phyloP scores from a whole-genome alignment of 2,113 vertebrate species.

The Cinclus cinclus region DNA sequence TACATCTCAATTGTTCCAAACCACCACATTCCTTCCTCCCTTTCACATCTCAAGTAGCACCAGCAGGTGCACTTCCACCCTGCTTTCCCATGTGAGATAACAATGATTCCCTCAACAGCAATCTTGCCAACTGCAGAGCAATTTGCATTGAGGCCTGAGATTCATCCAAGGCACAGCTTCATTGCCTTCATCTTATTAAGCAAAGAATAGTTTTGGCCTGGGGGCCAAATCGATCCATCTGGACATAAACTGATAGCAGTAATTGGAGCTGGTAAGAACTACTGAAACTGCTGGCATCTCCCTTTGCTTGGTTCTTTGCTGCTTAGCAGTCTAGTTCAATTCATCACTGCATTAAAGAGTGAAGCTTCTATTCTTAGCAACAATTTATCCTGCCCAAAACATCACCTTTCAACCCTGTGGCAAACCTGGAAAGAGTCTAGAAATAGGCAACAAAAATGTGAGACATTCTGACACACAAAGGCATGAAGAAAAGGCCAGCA shows the following conservation, averaged over 20 bases:
- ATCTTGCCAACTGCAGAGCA: background rate
- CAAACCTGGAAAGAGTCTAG: conserved; percentile 18
- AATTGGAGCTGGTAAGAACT: background rate
- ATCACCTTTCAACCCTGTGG: background rate
- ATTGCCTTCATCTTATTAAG: background rate
- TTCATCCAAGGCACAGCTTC: background rate
- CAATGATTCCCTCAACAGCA: background rate
- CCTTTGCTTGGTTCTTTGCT: background rate
- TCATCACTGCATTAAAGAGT: background rate
- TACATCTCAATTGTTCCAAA: background rate
- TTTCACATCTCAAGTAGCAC: background rate
- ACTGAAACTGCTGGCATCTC: background rate
- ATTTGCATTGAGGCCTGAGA: background rate
- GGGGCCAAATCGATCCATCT: background rate
- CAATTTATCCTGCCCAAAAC: background rate
- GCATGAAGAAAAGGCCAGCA: background rate
- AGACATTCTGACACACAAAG: background rate
- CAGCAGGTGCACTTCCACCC: background rate
- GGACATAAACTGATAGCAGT: background rate
- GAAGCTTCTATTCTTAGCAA: background rate
- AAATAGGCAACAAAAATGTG: background rate
- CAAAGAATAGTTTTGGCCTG: background rate
- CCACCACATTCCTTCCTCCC: background rate
- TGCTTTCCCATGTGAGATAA: background rate
- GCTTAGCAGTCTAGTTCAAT: background rate